Evolutionary conservation across 2,797 vertebrate genomes (phyloP), one percentile per base, ranked within the genome.

Genomic region (Momotus momota): DNA sequence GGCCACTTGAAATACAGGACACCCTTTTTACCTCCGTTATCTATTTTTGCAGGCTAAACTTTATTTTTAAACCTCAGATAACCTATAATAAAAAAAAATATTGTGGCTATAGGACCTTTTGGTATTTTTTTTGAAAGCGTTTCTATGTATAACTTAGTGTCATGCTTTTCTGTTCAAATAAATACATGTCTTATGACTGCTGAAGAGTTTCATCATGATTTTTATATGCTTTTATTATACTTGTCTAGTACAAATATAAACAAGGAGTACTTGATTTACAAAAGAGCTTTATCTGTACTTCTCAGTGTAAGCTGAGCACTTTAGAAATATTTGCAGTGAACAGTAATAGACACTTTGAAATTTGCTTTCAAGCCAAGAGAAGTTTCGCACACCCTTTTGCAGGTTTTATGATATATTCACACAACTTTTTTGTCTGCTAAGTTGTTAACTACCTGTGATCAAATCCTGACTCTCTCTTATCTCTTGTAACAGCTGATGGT

Each of bases 381-480:
- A 70, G 49, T 73, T 70, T 55, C 22, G 10, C 20, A 13, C 31
- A 9, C 18, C 13, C 18, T 5, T 92, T 60, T 80, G 26, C 27
- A 21, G 29, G 10, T 67, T 86, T 92, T 58, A 14, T 33, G 25
- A 48, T 92, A 25, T 8, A 51, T 62, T 92, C 51, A 14, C 22
- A n/a, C 9, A 62, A 55, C 25, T 90, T 77, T 65, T 38, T 73
- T 2, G 29, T 29, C 70, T 96, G 45, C 66, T 60, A 60, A 72
- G 35, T 88, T 94, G 45, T 61, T 64, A 58, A 80, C 29, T 69
- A 45, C 31, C 7, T 81, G 7, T 77, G 84, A 87, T 71, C 67
- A 73, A 87, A 91, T 77, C 51, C 55, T 89, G 78, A 90, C 77
- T 79, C 51, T 96, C n/a, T 93, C 57, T 96, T 95, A 17, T 97